Evolutionary conservation across 1,140 invertebrate species (phyloP).

Genomic region (Microplitis demolitor): DNA sequence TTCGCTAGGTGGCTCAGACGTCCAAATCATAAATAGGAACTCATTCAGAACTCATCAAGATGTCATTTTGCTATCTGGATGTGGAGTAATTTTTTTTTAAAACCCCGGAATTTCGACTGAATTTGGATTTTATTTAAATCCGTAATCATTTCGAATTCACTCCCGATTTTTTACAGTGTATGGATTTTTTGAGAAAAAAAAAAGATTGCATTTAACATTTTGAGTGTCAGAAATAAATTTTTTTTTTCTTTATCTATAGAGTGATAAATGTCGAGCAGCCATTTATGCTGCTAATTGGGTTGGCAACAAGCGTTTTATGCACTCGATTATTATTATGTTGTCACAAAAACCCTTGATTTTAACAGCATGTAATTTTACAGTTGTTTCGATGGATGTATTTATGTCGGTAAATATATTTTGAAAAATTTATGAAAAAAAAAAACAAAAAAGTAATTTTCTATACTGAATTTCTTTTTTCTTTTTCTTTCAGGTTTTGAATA

Average conservation of each 20-base stretch:
- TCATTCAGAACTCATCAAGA: no score
- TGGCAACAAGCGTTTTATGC: conserved; percentile 5
- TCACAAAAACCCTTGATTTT: conserved; percentile 34
- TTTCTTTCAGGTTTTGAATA: conserved; percentile 34
- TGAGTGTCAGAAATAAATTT: neutral
- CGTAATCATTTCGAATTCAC: no score
- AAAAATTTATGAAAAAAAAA: neutral
- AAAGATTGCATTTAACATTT: neutral
- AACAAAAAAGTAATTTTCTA: neutral
- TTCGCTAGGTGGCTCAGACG: no score
- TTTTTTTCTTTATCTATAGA: conserved; percentile 16
- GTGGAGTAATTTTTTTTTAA: no score
- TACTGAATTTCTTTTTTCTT: conserved; percentile 9
- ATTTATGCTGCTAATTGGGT: conserved; percentile 30
- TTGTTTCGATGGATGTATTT: conserved; percentile 37
- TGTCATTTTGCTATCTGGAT: no score
- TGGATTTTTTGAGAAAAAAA: no score
- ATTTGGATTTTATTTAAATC: no score
- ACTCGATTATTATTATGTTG: conserved; percentile 29
- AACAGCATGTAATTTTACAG: conserved; percentile 32
- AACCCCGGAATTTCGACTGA: no score
- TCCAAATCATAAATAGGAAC: no score
- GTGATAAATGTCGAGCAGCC: conserved; percentile 21
- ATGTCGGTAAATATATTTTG: conserved; percentile 27
- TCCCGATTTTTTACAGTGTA: no score